phyloP scores from a whole-genome alignment of 2,113 vertebrate genomes.

The Mugil cephalus region DNA sequence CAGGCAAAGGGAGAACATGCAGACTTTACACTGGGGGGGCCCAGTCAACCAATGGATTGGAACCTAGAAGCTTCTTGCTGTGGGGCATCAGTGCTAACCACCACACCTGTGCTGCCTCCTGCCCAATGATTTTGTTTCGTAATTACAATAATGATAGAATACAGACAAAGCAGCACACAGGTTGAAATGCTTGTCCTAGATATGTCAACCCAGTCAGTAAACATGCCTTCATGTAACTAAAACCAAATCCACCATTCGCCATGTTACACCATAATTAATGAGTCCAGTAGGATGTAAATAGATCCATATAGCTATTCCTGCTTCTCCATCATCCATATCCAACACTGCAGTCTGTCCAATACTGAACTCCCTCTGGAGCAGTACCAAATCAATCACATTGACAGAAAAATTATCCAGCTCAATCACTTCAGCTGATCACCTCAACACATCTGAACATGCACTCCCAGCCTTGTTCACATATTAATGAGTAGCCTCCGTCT shows the following conservation, averaged over 20 bases:
- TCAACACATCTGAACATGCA: background rate
- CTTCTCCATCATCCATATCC: conserved; percentile 17
- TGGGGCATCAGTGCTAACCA: no score
- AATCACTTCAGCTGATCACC: conserved; percentile 33
- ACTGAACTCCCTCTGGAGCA: conserved; percentile 22
- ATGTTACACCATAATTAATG: background rate
- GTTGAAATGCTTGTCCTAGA: no score
- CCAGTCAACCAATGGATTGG: no score
- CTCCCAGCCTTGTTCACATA: background rate
- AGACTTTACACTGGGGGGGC: no score
- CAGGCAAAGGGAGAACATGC: no score
- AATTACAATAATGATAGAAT: no score
- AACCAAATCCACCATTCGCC: background rate
- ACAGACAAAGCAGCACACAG: no score
- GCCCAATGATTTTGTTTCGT: no score
- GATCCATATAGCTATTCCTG: background rate
- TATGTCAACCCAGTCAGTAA: no score
- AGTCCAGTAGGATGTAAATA: background rate
- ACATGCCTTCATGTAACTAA: background rate
- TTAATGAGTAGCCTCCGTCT: background rate
- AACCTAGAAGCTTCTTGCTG: no score
- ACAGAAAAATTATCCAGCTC: conserved; percentile 32
- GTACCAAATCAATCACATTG: conserved; percentile 34
- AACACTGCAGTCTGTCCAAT: background rate
- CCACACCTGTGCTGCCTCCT: no score